These are phyloP conservation scores for Dromaius novaehollandiae DNA, from an alignment of 2,113 vertebrate genomes.

Conservation along the genomic window DNA sequence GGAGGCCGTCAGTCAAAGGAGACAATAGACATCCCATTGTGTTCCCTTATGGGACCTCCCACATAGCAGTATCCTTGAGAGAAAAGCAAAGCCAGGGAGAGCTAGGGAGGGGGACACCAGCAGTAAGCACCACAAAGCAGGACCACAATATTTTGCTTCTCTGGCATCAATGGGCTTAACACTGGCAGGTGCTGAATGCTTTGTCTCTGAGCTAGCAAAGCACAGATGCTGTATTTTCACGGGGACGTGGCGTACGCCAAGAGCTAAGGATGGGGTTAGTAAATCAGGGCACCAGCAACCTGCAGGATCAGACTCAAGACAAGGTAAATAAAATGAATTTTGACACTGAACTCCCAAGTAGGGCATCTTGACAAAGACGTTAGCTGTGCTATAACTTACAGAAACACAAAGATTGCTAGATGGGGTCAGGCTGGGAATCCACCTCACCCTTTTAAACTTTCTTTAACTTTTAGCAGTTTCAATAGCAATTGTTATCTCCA, in stretches of 20 bases:
- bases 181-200: not conserved
- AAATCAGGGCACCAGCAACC: not conserved
- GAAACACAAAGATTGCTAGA: fast-evolving
- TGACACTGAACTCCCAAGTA: fast-evolving
- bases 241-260: fast-evolving
- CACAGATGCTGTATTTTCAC: not conserved
- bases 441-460: not conserved
- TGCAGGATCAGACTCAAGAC: not conserved
- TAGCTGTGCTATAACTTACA: fast-evolving
- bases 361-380: not conserved
- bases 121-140: not conserved
- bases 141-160: not conserved
- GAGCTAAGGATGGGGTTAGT: fast-evolving
- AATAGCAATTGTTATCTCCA: not conserved
- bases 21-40: not conserved
- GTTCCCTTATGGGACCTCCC: not conserved
- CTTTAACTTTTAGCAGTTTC: not conserved
- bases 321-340: not conserved
- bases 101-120: not conserved
- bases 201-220: not conserved
- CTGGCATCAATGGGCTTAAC: not conserved
- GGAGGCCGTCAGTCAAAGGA: not conserved
- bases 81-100: not conserved
- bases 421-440: too few relatives aligned
- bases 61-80: not conserved